phyloP scores from a whole-genome alignment of 2,113 vertebrate genomes.

The Erythrocercus mccallii region DNA sequence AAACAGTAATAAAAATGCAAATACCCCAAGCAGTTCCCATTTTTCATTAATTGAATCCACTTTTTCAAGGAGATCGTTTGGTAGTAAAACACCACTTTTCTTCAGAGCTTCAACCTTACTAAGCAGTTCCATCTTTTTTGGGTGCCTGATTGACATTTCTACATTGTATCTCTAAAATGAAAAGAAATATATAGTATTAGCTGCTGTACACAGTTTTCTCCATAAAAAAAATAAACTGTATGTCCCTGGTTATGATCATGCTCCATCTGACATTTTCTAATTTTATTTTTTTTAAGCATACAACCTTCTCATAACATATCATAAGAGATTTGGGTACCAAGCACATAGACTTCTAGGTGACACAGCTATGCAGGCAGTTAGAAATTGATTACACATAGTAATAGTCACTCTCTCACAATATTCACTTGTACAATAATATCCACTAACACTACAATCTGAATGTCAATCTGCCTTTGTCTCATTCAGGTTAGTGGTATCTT shows the following conservation, averaged over 20 bases:
- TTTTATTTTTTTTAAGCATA: neutral
- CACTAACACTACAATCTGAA: neutral
- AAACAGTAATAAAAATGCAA: slow-evolving; percentile 85
- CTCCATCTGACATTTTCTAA: neutral
- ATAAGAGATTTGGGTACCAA: neutral
- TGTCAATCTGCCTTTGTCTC: neutral
- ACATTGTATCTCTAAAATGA: slow-evolving; percentile 84
- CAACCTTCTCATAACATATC: neutral
- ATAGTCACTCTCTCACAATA: neutral
- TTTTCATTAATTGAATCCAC: slow-evolving; percentile 90
- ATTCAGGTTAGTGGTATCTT: neutral
- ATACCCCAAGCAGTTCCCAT: slow-evolving; percentile 93
- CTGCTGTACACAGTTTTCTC: neutral
- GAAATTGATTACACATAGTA: neutral
- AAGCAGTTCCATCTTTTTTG: slow-evolving; percentile 85
- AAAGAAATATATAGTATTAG: slow-evolving; percentile 46
- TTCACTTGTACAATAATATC: neutral
- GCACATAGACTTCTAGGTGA: neutral
- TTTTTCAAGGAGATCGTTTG: slow-evolving; percentile 83
- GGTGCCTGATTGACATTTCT: slow-evolving; percentile 90
- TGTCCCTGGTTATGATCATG: neutral
- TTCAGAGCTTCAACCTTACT: slow-evolving; percentile 87
- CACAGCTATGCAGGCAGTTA: neutral
- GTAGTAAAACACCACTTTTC: slow-evolving; percentile 83
- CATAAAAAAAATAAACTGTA: neutral